Conservation (phyloP, 2,888 invertebrate species). For the Eubasilissa splendida region DNA sequence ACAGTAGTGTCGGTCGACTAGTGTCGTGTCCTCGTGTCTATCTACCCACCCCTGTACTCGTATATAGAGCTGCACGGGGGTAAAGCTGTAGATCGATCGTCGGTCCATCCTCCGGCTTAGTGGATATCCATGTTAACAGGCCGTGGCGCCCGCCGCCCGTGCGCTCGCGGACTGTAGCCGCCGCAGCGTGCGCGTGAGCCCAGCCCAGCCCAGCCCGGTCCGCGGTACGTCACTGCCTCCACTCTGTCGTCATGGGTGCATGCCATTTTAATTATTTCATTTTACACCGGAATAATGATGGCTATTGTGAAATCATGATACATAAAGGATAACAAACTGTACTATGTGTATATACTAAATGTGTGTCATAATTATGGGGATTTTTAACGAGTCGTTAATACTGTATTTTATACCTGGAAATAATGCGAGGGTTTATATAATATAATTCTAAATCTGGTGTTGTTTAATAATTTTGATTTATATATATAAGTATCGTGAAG, state of each 20-base stretch:
- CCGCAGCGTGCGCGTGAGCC: neutral
- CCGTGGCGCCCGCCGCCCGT: constrained; percentile 3
- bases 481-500: too few species aligned
- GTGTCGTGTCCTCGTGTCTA: too few species aligned
- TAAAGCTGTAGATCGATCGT: constrained; percentile 10
- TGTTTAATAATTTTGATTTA: too few species aligned
- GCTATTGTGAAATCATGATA: too few species aligned
- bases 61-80: neutral
- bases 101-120: constrained; percentile 30
- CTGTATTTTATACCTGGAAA: too few species aligned
- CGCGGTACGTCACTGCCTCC: neutral
- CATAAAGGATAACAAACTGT: too few species aligned
- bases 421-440: too few species aligned
- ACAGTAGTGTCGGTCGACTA: too few species aligned
- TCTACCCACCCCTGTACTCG: neutral
- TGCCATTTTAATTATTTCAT: constrained; percentile 20
- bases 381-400: too few species aligned
- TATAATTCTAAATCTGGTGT: too few species aligned
- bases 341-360: too few species aligned
- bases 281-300: neutral
- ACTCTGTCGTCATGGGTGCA: neutral
- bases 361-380: too few species aligned
- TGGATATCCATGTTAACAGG: constrained; percentile 41
- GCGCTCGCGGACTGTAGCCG: neutral
- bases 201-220: neutral